These are phyloP conservation scores for Julus scandinavius DNA, from an alignment of 2,888 invertebrate genomes.

Conservation along the genomic window DNA sequence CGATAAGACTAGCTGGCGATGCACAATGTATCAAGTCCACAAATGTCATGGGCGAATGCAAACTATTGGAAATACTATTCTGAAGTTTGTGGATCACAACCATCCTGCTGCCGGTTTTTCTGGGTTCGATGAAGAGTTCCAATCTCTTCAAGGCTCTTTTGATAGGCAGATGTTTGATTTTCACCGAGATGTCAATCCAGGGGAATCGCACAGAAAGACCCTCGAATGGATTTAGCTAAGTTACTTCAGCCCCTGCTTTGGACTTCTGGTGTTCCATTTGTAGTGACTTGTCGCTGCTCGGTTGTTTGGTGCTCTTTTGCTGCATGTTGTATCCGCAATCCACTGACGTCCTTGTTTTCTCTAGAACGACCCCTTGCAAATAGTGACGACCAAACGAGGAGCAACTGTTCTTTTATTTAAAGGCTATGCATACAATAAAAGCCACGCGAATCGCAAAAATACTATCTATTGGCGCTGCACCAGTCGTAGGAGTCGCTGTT, in stretches of 20 bases:
- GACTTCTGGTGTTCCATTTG: too few relatives aligned
- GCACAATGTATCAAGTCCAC: constrained; percentile 7
- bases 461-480: constrained; percentile 4
- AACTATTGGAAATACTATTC: background rate
- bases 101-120: background rate
- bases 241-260: too few relatives aligned
- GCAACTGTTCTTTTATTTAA: background rate
- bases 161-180: background rate
- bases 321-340: background rate
- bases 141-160: background rate
- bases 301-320: constrained; percentile 39
- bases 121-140: background rate
- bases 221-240: background rate
- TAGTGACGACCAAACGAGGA: constrained; percentile 30
- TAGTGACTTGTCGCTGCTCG: background rate
- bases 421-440: background rate
- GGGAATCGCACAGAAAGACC: background rate
- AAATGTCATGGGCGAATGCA: background rate
- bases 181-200: background rate
- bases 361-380: background rate
- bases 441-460: background rate
- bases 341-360: constrained; percentile 22
- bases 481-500: background rate
- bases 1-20: background rate
- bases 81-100: background rate